Base-by-base conservation (phyloP, 2,888 invertebrate species). In the Thera britannica region DNA sequence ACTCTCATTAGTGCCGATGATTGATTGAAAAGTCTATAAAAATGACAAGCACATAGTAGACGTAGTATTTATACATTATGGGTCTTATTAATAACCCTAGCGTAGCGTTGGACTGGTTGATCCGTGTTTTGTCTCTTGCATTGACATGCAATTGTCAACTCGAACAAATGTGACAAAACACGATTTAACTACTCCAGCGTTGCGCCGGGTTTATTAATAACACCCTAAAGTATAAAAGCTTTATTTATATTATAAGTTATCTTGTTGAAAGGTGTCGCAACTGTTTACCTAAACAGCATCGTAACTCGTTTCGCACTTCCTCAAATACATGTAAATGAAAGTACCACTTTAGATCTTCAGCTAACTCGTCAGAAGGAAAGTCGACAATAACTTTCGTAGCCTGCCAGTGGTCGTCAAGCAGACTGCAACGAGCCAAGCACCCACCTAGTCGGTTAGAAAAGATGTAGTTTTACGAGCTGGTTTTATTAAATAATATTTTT, bases 371-470 rank as follows among this genome's bases (percentile, higher is more conserved):
- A 54, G 69, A 69, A 66, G 66, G 66, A 70, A 70, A 67, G 69
- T 70, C 52, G 58, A 60, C 70, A 70, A 58, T 60, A 66, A 69
- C 69, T 69, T 66, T 70, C 66, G 35, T 60, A 65, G 64, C 11
- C 57, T n/a, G 11, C 55, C 52, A 48, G 52, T 49, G 58, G 68
- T 63, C 57, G 66, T 64, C 70, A 70, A 54, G 63, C 70, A 48
- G 66, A 55, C 66, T 70, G 69, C 51, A 60, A 8, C 55, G 51
- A 66, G 56, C 49, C 59, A 23, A 23, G 23, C 23, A 23, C 23
- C 59, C 65, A 34, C 23, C 57, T n/a, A 57, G 60, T 59, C n/a
- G 34, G 59, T 57, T 63, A 57, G 69, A 70, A 63, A 69, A 66
- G 59, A 62, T 63, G 69, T 60, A 63, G 65, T 65, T 65, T 60